phyloP scores from a whole-genome alignment of 2,888 invertebrate genomes.

The Orthonevra nobilis region DNA sequence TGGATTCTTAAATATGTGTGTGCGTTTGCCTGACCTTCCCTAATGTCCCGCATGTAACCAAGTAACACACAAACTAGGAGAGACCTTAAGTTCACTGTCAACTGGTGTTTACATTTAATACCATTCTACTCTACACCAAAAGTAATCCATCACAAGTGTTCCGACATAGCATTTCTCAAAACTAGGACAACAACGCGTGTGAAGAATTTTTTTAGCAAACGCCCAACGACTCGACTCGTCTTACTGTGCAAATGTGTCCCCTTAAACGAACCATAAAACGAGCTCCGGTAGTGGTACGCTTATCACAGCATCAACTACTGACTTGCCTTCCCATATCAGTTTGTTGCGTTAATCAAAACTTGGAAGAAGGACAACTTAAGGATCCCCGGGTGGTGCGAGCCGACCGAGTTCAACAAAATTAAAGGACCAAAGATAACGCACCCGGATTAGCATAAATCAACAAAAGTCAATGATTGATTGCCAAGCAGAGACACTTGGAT shows the following conservation, averaged over 20 bases:
- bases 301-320: background rate
- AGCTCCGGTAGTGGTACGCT: conserved; percentile 4
- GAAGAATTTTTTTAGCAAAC: conserved; percentile 5
- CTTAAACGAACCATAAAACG: conserved; percentile 42
- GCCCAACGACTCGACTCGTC: background rate
- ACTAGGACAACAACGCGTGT: conserved; percentile 8
- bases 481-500: conserved; percentile 17
- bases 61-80: no score
- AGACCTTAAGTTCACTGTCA: no score
- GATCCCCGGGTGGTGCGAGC: background rate
- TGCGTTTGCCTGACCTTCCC: no score
- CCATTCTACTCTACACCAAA: background rate
- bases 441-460: conserved; percentile 46
- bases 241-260: conserved; percentile 13
- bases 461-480: conserved; percentile 58
- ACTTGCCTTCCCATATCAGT: background rate
- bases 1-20: background rate
- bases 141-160: conserved; percentile 25
- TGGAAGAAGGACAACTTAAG: conserved; percentile 8
- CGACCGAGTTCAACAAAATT: conserved; percentile 15
- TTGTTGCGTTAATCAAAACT: background rate
- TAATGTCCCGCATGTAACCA: no score
- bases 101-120: conserved; percentile 1
- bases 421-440: conserved; percentile 52
- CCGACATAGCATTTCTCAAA: conserved; percentile 21